A percentile compares a stretch with the other conserved stretches of the same genome.
These are phyloP conservation scores for Priocnemis perturbator DNA, from an alignment of 2,888 invertebrate genomes.

Conservation along the genomic window DNA sequence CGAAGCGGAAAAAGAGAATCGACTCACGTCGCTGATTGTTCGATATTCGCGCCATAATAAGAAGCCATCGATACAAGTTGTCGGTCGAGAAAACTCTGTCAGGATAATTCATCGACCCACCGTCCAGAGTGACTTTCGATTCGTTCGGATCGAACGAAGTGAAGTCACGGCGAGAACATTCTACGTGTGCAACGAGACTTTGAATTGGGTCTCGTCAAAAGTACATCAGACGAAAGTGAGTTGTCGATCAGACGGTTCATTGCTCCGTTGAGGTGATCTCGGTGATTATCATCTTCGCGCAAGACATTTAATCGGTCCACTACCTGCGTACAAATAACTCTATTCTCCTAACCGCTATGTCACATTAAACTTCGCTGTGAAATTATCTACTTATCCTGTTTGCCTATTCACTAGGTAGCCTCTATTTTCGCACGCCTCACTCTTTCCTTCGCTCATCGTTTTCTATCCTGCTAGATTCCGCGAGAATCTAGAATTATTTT, in stretches of 20 bases:
- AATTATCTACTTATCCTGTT: conserved; percentile 48
- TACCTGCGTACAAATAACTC: conserved; percentile 38
- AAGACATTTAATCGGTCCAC: no score
- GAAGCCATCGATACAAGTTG: no score
- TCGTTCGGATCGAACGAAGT: conserved; percentile 52
- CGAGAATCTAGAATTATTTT: background rate
- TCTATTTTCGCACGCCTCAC: conserved; percentile 59
- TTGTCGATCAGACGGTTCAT: no score
- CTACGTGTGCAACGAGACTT: background rate
- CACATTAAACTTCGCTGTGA: conserved; percentile 43
- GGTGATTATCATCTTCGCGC: no score
- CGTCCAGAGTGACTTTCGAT: conserved; percentile 26
- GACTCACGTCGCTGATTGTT: conserved; percentile 25
- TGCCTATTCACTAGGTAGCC: conserved; percentile 69
- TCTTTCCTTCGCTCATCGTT: background rate
- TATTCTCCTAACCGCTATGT: conserved; percentile 44
- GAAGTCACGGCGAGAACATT: conserved; percentile 31
- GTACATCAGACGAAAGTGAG: no score
- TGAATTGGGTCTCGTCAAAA: no score
- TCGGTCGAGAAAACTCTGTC: background rate
- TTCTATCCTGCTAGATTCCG: background rate
- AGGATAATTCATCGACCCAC: background rate
- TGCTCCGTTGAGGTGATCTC: no score
- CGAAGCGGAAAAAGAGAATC: conserved; percentile 32
- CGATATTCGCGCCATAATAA: no score